Percentiles rank a stretch among this genome's conserved stretches.
Conservation (phyloP, 2,888 invertebrate species). For the Allacma fusca region DNA sequence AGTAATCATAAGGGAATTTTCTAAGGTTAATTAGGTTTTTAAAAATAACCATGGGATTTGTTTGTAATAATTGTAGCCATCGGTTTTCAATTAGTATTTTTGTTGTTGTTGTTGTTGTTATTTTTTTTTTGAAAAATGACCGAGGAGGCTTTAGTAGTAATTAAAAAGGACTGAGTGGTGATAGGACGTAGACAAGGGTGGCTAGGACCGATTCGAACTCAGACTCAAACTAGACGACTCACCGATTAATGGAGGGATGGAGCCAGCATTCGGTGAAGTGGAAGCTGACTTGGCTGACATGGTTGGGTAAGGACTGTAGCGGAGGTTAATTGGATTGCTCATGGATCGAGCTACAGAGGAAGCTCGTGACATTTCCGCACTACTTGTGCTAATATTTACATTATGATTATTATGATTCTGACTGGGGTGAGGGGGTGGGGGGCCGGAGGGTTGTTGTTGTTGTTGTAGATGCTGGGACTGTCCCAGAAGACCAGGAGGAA, state of each 20-base stretch:
- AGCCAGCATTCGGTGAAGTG: slow-evolving; percentile 58
- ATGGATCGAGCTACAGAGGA: slow-evolving; percentile 40
- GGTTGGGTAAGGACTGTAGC: slow-evolving; percentile 60
- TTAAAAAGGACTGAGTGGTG: background rate
- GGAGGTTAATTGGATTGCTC: slow-evolving; percentile 56
- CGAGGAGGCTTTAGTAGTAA: background rate
- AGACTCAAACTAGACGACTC: slow-evolving; percentile 45
- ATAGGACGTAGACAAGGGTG: background rate
- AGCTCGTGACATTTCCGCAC: slow-evolving; percentile 33
- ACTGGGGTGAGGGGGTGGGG: slow-evolving; percentile 41
- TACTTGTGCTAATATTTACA: slow-evolving; percentile 45
- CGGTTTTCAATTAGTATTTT: too few relatives aligned
- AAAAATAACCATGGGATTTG: too few relatives aligned
- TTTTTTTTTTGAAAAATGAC: background rate
- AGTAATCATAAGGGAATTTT: too few relatives aligned
- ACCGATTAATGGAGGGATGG: slow-evolving; percentile 58
- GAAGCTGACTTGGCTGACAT: slow-evolving; percentile 55
- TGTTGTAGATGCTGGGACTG: slow-evolving; percentile 53
- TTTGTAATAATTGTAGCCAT: too few relatives aligned
- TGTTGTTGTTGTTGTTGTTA: too few relatives aligned
- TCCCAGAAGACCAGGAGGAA: slow-evolving; percentile 59
- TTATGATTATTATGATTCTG: slow-evolving; percentile 46
- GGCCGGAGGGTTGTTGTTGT: slow-evolving; percentile 54
- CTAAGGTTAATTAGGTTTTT: too few relatives aligned
- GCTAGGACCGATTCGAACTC: slow-evolving; percentile 42